Evolutionary conservation across 2,797 vertebrate species (phyloP), one percentile per base, ranked within the genome.

Genomic region (Botia almorhae): DNA sequence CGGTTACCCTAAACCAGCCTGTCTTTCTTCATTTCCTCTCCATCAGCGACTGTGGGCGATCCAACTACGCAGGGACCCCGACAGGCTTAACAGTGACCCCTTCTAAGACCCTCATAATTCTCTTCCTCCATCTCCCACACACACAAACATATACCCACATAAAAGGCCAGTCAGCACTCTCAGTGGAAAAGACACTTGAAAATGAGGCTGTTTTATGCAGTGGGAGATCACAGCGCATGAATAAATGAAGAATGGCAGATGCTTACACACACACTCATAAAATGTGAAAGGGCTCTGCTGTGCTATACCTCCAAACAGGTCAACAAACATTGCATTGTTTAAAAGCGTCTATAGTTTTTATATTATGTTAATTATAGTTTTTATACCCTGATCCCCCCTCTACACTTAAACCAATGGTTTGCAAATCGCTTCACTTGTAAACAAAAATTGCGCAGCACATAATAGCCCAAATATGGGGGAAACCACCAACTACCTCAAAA

Each of bases 101-200:
- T 55, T 14, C 64, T 69, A 12, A 56, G 33, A 33, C 14, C 61
- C 33, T 36, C 46, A 79, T 83, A 56, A 74, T 68, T 65, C 65
- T 23, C 36, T 69, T 1, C 29, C 29, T 53, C 13, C 6, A 29
- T 26, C 73, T 50, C 6, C 58, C 60, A 23, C 70, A 4, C 19
- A 55, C 23, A 55, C 17, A 58, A 21, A 29, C 23, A 70, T 33
- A 61, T 51, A 69, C 7, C 58, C 58, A 33, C 58, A 78, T 72
- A 79, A 79, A 70, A 79, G 77, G 33, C 78, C 50, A 67, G 78
- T 80, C 78, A 74, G 78, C 78, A 33, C 50, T 80, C 58, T 80
- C 61, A 33, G 16, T 73, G 33, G 68, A 72, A 64, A 73, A 50
- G 70, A 74, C 78, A 74, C 70, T 68, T 13, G 10, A 58, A 72